These are phyloP conservation scores for Melanotaenia pygmaea DNA, from an alignment of 2,797 vertebrate genomes.

Conservation along the genomic window DNA sequence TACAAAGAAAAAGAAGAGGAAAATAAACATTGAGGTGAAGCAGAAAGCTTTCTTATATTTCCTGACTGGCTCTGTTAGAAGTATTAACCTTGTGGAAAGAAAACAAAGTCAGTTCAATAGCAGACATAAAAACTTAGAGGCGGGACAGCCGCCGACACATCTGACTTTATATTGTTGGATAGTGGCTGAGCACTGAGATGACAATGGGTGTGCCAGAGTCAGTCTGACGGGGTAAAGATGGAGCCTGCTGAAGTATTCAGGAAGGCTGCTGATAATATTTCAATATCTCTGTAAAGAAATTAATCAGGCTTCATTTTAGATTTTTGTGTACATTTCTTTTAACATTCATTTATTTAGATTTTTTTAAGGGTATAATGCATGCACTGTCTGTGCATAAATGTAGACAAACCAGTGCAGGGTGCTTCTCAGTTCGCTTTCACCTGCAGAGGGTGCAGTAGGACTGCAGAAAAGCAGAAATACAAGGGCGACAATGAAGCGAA, in stretches of 20 bases:
- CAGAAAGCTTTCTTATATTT: conserved; percentile 26
- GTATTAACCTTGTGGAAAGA: conserved; percentile 37
- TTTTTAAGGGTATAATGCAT: neutral
- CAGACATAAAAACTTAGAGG: conserved; percentile 27
- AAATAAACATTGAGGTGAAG: conserved; percentile 24
- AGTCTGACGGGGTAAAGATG: conserved; percentile 17
- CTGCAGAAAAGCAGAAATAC: conserved; percentile 35
- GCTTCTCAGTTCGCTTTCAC: neutral
- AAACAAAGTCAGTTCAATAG: conserved; percentile 57
- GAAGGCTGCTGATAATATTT: neutral
- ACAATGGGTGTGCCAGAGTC: conserved; percentile 17
- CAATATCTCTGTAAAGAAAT: neutral
- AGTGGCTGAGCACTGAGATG: conserved; percentile 31
- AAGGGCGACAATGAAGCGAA: neutral
- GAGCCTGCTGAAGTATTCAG: conserved; percentile 15
- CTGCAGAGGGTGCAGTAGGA: conserved; percentile 81
- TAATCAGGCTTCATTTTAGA: neutral
- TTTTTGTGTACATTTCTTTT: neutral
- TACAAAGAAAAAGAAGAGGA: conserved; percentile 29
- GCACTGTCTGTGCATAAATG: neutral
- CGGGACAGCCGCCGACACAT: conserved; percentile 12
- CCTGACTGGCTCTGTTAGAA: conserved; percentile 41
- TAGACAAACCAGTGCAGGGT: neutral
- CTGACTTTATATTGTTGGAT: conserved; percentile 18
- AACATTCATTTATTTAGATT: neutral